These are phyloP conservation scores for Ophthalmolycus amberensis DNA, from an alignment of 2,113 vertebrate species.

Conservation along the genomic window DNA sequence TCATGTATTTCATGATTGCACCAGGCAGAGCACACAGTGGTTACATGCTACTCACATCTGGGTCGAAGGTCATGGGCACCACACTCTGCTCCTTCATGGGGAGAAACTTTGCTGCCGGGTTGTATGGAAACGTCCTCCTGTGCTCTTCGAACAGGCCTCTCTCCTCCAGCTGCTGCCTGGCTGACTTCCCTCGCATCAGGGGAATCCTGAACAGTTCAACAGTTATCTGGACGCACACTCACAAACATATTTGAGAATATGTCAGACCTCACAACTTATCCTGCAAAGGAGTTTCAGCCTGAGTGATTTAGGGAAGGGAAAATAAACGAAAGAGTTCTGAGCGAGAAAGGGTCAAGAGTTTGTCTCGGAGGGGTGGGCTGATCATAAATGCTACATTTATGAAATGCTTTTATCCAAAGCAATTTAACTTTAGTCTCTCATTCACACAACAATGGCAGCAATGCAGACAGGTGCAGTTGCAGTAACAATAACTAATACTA, in stretches of 20 bases:
- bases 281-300: conserved; percentile 21
- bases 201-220: conserved; percentile 70
- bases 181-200: conserved; percentile 76
- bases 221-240: not conserved
- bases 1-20: not conserved
- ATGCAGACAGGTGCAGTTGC: not conserved
- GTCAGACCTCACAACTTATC: conserved; percentile 22
- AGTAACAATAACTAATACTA: no score
- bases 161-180: conserved; percentile 74
- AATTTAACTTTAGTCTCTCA: not conserved
- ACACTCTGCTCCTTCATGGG: conserved; percentile 14
- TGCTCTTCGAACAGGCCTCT: conserved; percentile 67
- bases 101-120: conserved; percentile 53
- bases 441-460: not conserved
- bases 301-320: conserved; percentile 1
- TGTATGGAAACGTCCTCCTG: conserved; percentile 35
- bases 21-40: not conserved
- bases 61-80: conserved; percentile 71
- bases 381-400: not conserved
- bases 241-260: not conserved
- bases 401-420: not conserved
- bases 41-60: conserved; percentile 70
- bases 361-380: not conserved
- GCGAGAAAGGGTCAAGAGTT: conserved; percentile 1
- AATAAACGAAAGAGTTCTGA: not conserved